phyloP scores from a whole-genome alignment of 2,888 invertebrate species.

The Synanthedon vespiformis region DNA sequence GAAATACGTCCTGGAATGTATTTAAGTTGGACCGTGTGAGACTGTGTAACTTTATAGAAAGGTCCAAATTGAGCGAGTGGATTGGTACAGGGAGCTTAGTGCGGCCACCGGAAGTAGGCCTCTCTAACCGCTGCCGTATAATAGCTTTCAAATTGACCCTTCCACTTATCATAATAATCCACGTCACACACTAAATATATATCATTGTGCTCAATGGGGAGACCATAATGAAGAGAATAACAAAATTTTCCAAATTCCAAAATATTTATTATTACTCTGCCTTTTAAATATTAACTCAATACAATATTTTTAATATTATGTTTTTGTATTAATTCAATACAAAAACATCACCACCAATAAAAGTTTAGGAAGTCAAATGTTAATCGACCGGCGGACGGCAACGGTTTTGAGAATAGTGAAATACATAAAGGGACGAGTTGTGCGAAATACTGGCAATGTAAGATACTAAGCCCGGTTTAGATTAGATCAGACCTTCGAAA shows the following conservation, averaged over 20 bases:
- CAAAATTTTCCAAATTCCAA: no score
- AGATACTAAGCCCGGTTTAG: constrained; percentile 69
- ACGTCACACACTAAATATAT: neutral
- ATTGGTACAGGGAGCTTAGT: constrained; percentile 64
- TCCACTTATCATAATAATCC: constrained; percentile 29
- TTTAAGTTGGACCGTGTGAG: neutral
- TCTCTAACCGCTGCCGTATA: constrained; percentile 62
- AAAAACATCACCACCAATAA: constrained; percentile 39
- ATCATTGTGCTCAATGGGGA: no score
- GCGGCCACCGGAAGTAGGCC: constrained; percentile 66
- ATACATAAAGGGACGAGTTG: constrained; percentile 67
- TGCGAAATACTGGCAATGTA: constrained; percentile 65
- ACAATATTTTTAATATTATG: no score
- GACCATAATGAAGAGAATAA: no score
- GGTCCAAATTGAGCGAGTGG: constrained; percentile 58
- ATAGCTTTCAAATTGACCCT: constrained; percentile 67
- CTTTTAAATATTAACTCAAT: neutral
- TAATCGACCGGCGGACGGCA: constrained; percentile 33
- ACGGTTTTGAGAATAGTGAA: constrained; percentile 55
- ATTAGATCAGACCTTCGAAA: constrained; percentile 71
- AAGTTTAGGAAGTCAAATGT: constrained; percentile 57
- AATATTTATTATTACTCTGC: no score
- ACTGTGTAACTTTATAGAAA: constrained; percentile 21
- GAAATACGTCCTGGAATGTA: neutral
- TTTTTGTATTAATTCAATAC: constrained; percentile 45